Percentiles rank a stretch among this genome's conserved stretches.
phyloP scores from a whole-genome alignment of 1,140 invertebrate species.

The Aphidius gifuensis region DNA sequence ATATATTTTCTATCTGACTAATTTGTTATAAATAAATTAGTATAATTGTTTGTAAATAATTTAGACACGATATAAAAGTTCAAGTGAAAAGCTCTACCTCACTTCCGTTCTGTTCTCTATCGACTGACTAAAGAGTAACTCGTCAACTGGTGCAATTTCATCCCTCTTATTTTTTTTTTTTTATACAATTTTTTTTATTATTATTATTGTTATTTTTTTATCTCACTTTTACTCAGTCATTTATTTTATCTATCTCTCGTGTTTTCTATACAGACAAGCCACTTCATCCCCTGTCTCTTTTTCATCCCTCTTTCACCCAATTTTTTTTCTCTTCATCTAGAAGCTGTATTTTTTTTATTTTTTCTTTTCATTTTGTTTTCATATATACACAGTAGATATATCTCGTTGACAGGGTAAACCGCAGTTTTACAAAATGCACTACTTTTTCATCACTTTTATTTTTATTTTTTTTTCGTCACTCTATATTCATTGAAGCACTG shows the following conservation, averaged over 20 bases:
- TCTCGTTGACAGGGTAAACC: too few species aligned
- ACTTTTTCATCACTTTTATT: too few species aligned
- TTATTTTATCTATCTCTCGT: conserved; percentile 3
- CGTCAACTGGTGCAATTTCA: conserved; percentile 31
- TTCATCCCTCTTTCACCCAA: conserved; percentile 16
- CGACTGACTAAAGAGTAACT: conserved; percentile 35
- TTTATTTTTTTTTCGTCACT: too few species aligned
- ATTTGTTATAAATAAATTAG: too few species aligned
- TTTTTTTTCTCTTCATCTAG: background rate
- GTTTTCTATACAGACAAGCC: conserved; percentile 2
- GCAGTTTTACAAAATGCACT: too few species aligned
- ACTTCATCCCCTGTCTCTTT: conserved; percentile 19
- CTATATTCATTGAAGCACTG: too few species aligned
- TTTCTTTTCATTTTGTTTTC: too few species aligned
- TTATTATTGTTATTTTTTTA: conserved; percentile 11
- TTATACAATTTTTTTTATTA: conserved; percentile 17
- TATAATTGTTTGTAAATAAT: too few species aligned
- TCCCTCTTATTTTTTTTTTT: conserved; percentile 24
- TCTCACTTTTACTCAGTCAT: conserved; percentile 19
- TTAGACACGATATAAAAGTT: too few species aligned
- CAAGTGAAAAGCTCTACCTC: conserved; percentile 13
- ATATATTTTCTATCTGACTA: too few species aligned
- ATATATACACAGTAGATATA: too few species aligned
- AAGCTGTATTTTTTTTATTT: too few species aligned
- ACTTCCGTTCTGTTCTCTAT: conserved; percentile 35